Evolutionary conservation across 2,888 invertebrate genomes (phyloP), one percentile per base, ranked within the genome.

Genomic region (Xylophagus ater): DNA sequence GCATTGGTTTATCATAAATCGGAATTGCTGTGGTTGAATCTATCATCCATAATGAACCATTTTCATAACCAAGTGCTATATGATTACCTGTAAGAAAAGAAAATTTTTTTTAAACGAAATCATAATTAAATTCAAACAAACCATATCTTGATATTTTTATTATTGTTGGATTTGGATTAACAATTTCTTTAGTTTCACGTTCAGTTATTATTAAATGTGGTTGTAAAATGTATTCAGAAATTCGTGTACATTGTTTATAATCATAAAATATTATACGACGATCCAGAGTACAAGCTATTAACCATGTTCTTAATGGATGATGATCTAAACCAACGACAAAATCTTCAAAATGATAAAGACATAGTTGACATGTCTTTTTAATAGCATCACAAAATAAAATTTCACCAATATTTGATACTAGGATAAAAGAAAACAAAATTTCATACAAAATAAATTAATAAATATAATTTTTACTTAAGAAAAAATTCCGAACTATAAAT

Each of bases 1-100:
- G 58, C 46, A 69, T 69, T 0, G 74, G 71, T 9, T 51, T 51
- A n/a, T 60, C 49, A 1, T 60, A 59, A 7, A 25, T 69, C 46
- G 72, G 66, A 14, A 65, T 63, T 23, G 77, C 53, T 2, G 72
- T 66, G n/a, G 68, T 59, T 0, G 77, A 73, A 51, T 78, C 71
- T 23, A 79, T 52, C 47, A 78, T 68, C 60, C 75, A 60, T 18
- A 80, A 37, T 41, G 68, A 63, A 1, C 80, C 79, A 31, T 71
- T 73, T 40, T 67, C 65, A 46, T 72, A 53, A 0, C 76, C 78
- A 49, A 75, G 73, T 1, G 69, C 71, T 14, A 80, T 60, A 53
- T 72, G 70, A 20, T 70, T 48, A 28, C 73, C 75, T 73, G 24
- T 5, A 30, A 12, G 32, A 6, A 19, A 17, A 32, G 10, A 10